Conservation (phyloP, 2,113 vertebrate genomes). For the Ptilorrhoa leucosticta region DNA sequence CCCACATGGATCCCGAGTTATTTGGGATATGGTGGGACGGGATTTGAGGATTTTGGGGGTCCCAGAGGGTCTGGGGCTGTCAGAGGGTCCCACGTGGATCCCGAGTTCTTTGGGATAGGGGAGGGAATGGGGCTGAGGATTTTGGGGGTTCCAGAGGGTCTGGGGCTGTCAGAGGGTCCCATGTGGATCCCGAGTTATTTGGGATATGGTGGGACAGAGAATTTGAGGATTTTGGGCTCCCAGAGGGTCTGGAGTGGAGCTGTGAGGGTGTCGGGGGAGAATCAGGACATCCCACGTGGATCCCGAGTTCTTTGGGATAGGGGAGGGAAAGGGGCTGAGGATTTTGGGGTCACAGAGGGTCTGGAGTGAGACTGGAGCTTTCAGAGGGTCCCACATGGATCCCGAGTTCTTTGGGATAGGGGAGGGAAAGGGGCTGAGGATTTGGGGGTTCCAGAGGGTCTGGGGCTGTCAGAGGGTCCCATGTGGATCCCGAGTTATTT, state of each 20-base stretch:
- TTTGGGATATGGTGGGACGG: neutral
- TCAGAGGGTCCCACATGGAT: no score
- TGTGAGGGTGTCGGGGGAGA: neutral
- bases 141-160: neutral
- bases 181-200: neutral
- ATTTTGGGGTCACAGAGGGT: neutral
- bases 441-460: no score
- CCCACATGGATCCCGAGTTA: neutral
- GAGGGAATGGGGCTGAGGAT: no score
- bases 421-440: no score
- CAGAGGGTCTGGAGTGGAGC: no score
- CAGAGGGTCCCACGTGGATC: no score
- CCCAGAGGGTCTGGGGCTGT: no score
- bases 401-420: no score
- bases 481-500: neutral
- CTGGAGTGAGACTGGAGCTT: neutral
- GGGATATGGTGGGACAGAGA: neutral
- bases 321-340: no score
- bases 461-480: neutral
- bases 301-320: neutral
- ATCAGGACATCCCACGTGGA: neutral
- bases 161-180: neutral
- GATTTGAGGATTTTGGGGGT: no score
- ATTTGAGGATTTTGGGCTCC: no score
- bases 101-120: neutral